Percentiles rank a stretch among this genome's conserved stretches.
phyloP scores from a whole-genome alignment of 2,113 vertebrate species.

The Entosphenus tridentatus region DNA sequence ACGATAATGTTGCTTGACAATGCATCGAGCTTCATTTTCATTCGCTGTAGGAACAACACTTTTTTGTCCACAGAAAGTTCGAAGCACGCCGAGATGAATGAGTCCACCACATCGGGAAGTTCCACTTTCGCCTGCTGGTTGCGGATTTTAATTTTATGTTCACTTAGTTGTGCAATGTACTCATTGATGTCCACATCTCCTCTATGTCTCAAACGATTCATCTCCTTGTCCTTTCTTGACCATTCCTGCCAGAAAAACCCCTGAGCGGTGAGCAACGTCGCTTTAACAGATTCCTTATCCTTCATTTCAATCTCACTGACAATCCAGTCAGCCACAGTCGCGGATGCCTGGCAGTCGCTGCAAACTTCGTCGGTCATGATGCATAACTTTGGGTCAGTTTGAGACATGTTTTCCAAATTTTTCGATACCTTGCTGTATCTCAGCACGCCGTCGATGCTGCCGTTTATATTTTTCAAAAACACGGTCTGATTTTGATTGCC shows the following conservation, averaged over 20 bases:
- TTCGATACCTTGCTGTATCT: slow-evolving; percentile 14
- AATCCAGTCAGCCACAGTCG: background rate
- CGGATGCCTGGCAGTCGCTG: background rate
- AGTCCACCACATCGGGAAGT: background rate
- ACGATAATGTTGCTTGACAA: background rate
- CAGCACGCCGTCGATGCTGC: slow-evolving; percentile 15
- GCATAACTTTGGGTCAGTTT: background rate
- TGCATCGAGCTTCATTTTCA: slow-evolving; percentile 1
- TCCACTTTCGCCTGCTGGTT: background rate
- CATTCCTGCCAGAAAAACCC: too few species aligned
- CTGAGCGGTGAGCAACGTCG: background rate
- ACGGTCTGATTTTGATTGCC: slow-evolving; percentile 13
- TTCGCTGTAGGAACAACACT: slow-evolving; percentile 8
- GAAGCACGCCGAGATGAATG: background rate
- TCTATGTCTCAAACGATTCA: background rate
- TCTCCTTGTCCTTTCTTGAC: slow-evolving; percentile 8
- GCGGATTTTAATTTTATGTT: background rate
- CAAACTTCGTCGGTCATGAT: background rate
- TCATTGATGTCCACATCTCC: background rate
- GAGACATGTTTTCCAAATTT: slow-evolving; percentile 15
- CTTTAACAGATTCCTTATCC: background rate
- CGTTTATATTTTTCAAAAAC: slow-evolving; percentile 15
- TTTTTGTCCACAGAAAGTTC: background rate
- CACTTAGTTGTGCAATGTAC: background rate
- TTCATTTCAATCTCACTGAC: background rate